phyloP scores from a whole-genome alignment of 2,113 vertebrate genomes.

The Irena cyanogastra region DNA sequence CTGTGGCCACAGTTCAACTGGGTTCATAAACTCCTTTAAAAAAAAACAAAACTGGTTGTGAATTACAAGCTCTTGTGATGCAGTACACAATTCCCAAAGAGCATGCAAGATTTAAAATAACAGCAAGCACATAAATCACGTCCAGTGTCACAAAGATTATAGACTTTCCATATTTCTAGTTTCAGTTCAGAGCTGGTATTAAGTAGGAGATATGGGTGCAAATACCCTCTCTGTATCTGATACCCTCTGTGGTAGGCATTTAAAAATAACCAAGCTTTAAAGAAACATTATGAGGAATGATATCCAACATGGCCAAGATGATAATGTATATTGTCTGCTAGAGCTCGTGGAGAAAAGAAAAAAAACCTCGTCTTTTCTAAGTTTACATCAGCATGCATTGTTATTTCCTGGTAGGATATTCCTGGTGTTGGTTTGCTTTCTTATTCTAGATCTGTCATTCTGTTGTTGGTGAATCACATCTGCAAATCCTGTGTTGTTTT shows the following conservation, averaged over 20 bases:
- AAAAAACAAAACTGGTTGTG: not conserved
- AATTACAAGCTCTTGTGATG: not conserved
- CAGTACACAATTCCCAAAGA: not conserved
- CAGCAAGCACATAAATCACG: not conserved
- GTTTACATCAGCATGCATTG: not conserved
- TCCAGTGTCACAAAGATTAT: not conserved
- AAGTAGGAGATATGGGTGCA: not conserved
- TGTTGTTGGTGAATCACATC: conserved; percentile 67
- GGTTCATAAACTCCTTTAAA: not conserved
- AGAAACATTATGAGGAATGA: not conserved
- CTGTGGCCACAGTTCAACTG: not conserved
- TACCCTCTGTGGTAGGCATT: not conserved
- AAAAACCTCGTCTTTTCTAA: not conserved
- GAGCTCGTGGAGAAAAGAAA: not conserved
- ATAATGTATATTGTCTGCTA: not conserved
- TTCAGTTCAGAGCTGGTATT: not conserved
- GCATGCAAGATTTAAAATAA: not conserved
- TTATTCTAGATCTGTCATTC: not conserved
- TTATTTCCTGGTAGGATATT: conserved; percentile 32
- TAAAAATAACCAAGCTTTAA: not conserved
- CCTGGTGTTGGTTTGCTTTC: conserved; percentile 44
- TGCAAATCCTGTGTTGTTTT: conserved; percentile 62
- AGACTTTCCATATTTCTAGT: not conserved
- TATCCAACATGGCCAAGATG: not conserved
- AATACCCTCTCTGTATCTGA: not conserved